These are phyloP conservation scores for Hirundichthys speculiger DNA, from an alignment of 2,113 vertebrate species.

Conservation along the genomic window DNA sequence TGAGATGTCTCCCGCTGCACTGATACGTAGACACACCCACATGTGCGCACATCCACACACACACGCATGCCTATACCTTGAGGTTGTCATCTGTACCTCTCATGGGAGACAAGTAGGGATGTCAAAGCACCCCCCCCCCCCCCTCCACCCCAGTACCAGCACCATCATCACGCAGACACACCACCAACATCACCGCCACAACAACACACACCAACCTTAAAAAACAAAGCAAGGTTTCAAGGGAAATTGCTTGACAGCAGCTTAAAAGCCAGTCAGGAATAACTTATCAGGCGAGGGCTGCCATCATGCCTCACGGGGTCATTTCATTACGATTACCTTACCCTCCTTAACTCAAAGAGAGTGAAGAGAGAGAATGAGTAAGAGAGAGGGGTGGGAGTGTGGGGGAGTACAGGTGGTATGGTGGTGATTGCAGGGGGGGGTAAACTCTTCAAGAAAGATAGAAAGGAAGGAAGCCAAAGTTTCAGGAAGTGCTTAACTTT, in stretches of 20 bases:
- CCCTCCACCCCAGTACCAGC: conserved; percentile 18
- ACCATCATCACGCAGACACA: conserved; percentile 51
- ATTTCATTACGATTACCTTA: conserved; percentile 83
- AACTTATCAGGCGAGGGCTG: conserved; percentile 83
- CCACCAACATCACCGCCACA: conserved; percentile 44
- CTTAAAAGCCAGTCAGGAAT: conserved; percentile 85
- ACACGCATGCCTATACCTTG: conserved; percentile 74
- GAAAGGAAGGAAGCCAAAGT: conserved; percentile 73
- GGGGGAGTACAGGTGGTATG: conserved; percentile 55
- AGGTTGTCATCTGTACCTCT: conserved; percentile 81
- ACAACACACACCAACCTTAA: conserved; percentile 69
- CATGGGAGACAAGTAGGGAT: conserved; percentile 80
- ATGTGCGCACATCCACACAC: conserved; percentile 39
- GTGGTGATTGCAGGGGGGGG: conserved; percentile 62
- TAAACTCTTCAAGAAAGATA: conserved; percentile 76
- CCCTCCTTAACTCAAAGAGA: conserved; percentile 80
- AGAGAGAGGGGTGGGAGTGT: conserved; percentile 24
- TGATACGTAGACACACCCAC: conserved; percentile 60
- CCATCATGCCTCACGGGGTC: conserved; percentile 81
- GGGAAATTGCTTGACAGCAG: conserved; percentile 84
- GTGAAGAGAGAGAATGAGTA: conserved; percentile 72
- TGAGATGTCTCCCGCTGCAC: conserved; percentile 76
- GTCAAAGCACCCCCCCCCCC: conserved; percentile 71
- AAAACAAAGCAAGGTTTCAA: conserved; percentile 83
- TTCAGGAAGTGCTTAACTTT: conserved; percentile 82